Conservation (phyloP, 2,797 vertebrate genomes). For the Enteromius mattozi region DNA sequence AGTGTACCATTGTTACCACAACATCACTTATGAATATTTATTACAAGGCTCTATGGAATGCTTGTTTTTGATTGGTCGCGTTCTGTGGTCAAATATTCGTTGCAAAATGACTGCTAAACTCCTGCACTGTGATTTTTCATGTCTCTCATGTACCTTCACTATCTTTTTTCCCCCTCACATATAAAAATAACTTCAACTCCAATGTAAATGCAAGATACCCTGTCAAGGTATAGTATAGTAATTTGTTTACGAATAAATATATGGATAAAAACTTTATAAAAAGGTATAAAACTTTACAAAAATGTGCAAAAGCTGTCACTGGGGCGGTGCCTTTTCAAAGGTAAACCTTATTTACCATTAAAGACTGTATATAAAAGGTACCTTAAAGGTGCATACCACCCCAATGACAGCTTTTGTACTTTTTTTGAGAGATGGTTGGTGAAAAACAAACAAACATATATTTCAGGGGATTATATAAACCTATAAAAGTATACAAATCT, state of each 20-base stretch:
- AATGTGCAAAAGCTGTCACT: not conserved
- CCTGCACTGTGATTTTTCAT: not conserved
- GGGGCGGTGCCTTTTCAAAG: not conserved
- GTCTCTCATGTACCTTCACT: not conserved
- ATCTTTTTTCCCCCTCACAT: not conserved
- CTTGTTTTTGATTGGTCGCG: not conserved
- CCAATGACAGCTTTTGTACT: not conserved
- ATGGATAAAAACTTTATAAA: not conserved
- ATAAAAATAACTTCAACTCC: not conserved
- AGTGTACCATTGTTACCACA: conserved; percentile 14
- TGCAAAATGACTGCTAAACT: conserved; percentile 12
- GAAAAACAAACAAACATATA: not conserved
- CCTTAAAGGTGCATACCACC: not conserved
- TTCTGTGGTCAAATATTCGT: not conserved
- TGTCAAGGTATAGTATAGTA: not conserved
- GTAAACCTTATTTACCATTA: not conserved
- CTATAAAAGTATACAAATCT: not conserved
- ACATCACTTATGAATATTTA: conserved; percentile 45
- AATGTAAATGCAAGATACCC: not conserved
- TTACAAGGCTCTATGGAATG: not conserved
- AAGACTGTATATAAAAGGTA: not conserved
- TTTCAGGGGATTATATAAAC: not conserved
- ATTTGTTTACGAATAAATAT: not conserved
- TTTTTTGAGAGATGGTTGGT: not conserved
- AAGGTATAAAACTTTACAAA: not conserved